Evolutionary conservation across 2,113 vertebrate species (phyloP).

Genomic region (Platycercus adscitus): DNA sequence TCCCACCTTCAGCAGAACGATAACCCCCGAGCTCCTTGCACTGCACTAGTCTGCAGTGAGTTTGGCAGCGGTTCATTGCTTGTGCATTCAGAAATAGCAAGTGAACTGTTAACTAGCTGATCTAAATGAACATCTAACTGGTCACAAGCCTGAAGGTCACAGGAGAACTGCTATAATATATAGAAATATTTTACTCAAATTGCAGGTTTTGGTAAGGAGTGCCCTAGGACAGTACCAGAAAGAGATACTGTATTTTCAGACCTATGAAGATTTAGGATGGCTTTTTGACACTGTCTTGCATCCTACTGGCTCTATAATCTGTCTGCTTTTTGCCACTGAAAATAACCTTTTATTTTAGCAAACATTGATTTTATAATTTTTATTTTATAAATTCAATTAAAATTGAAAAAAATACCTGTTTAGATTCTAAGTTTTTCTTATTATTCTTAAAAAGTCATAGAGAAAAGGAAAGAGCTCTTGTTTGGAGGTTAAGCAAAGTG

Average conservation of each 20-base stretch:
- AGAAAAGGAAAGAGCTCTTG: background rate
- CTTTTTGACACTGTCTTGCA: background rate
- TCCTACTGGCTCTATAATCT: background rate
- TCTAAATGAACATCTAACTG: background rate
- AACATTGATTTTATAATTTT: fast-evolving
- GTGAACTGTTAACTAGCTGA: background rate
- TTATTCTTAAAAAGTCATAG: background rate
- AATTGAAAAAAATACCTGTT: background rate
- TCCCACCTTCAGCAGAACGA: slow-evolving; percentile 26
- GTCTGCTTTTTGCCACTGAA: background rate
- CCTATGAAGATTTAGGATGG: background rate
- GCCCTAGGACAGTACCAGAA: background rate
- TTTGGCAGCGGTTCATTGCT: background rate
- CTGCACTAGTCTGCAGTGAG: background rate
- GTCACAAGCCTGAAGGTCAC: background rate
- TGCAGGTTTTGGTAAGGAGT: background rate
- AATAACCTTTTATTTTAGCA: background rate
- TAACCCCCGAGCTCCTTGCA: slow-evolving; percentile 27
- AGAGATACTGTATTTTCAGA: background rate
- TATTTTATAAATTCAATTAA: background rate
- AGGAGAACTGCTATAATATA: background rate
- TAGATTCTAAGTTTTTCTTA: background rate
- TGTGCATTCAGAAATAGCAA: slow-evolving; percentile 38
- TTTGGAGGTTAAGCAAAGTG: background rate
- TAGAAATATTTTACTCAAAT: background rate